Conservation (phyloP, 2,888 invertebrate species). For the Synergus umbraculus region DNA sequence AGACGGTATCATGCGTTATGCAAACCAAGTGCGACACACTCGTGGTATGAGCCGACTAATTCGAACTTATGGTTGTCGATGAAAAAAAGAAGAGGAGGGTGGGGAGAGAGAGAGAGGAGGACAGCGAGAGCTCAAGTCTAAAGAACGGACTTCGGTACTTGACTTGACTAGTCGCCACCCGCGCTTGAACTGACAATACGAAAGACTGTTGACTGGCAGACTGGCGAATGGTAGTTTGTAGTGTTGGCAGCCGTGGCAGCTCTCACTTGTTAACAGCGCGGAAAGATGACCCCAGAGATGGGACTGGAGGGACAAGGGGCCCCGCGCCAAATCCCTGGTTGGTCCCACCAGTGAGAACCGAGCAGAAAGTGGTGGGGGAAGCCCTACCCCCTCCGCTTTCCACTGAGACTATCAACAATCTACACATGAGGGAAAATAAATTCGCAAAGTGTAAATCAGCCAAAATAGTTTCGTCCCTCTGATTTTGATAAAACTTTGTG, state of each 20-base stretch:
- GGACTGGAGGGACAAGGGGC: slow-evolving; percentile 62
- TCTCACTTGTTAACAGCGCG: slow-evolving; percentile 54
- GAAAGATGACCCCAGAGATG: slow-evolving; percentile 72
- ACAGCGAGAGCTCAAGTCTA: slow-evolving; percentile 38
- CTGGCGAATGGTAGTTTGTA: slow-evolving; percentile 45
- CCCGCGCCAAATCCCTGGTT: slow-evolving; percentile 61
- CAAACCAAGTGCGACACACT: slow-evolving; percentile 45
- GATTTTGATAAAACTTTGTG: no score
- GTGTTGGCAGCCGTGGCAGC: slow-evolving; percentile 44
- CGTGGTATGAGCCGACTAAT: slow-evolving; percentile 73
- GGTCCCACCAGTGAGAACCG: not conserved
- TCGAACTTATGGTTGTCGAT: slow-evolving; percentile 67
- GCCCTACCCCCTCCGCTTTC: not conserved
- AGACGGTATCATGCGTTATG: slow-evolving; percentile 44
- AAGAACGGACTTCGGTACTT: slow-evolving; percentile 54
- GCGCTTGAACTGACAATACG: slow-evolving; percentile 66
- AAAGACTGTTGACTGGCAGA: slow-evolving; percentile 45
- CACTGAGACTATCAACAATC: not conserved
- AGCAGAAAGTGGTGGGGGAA: not conserved
- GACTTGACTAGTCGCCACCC: slow-evolving; percentile 62
- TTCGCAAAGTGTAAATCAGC: no score
- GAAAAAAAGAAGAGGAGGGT: slow-evolving; percentile 46
- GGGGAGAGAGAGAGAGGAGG: slow-evolving; percentile 46
- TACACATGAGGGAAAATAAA: no score
- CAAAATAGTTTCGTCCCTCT: no score